Evolutionary conservation across 2,113 vertebrate species (phyloP), one percentile per base, ranked within the genome.

Genomic region (Nannobrachium achirus): DNA sequence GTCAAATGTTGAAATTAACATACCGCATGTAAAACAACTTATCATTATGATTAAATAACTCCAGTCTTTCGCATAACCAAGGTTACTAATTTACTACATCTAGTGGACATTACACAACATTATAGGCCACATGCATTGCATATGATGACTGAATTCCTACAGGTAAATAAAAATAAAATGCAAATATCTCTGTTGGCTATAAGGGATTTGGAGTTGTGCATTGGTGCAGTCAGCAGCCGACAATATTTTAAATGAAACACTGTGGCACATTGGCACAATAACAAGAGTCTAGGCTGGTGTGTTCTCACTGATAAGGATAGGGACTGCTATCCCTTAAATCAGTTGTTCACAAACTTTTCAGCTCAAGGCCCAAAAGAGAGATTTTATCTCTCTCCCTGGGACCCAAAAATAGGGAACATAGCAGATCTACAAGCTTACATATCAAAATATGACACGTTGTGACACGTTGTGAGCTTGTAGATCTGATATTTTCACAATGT

Each of bases 71-170:
- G 56, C 0, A 13, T 4, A 1, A 19, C 14, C 13, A 57, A 45
- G 25, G 67, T 73, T 33, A 78, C 64, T 65, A 62, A 79, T 79
- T 68, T 85, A 79, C 85, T 78, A 87, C 86, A 86, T 81, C 85
- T 91, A n/a, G n/a, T n/a, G 89, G 89, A 1, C 46, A 71, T 63
- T 57, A 70, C 1, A 38, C 49, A 52, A 53, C 69, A 90, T 83
- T n/a, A n/a, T n/a, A n/a, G n/a, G n/a, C n/a, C n/a, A n/a, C n/a
- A n/a, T n/a, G 50, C 69, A 90, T 83, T 88, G 70, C 88, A 87
- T 33, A 51, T 15, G 19, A 39, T 39, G 38, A 10, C 42, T 45
- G 16, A 5, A 14, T 3, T 15, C 52, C 4, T 25, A 65, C 15
- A 64, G 63, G 77, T 62, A 72, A 9, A 49, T 16, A 40, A 11